These are phyloP conservation scores for Acanthopagrus latus DNA, from an alignment of 2,797 vertebrate species.

Conservation along the genomic window DNA sequence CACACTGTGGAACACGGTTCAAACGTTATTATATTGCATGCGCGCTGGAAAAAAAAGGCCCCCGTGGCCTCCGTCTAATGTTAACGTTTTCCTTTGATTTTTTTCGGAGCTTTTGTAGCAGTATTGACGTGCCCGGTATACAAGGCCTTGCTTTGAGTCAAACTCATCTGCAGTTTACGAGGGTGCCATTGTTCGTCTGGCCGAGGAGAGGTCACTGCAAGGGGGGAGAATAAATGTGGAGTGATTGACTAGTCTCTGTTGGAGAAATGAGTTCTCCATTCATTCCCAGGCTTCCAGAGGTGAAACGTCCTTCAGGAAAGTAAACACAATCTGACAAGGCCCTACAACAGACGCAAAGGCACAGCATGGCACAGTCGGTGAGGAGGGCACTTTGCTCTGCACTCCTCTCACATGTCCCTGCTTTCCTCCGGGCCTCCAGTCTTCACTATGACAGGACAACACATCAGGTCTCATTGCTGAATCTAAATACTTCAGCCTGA, in stretches of 20 bases:
- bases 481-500: conserved; percentile 17
- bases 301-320: conserved; percentile 83
- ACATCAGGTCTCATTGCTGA: conserved; percentile 10
- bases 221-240: conserved; percentile 80
- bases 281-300: conserved; percentile 80
- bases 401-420: conserved; percentile 10
- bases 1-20: conserved; percentile 13
- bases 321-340: conserved; percentile 81
- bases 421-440: conserved; percentile 21
- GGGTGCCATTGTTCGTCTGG: conserved; percentile 75
- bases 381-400: conserved; percentile 62
- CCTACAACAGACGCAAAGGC: conserved; percentile 66
- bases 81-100: conserved; percentile 66
- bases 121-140: conserved; percentile 70
- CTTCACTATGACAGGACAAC: conserved; percentile 19
- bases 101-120: conserved; percentile 71
- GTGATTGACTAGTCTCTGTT: conserved; percentile 84
- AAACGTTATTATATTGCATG: conserved; percentile 29
- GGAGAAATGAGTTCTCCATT: conserved; percentile 81
- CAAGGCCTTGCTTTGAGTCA: conserved; percentile 74
- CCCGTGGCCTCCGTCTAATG: conserved; percentile 32
- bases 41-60: conserved; percentile 22
- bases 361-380: conserved; percentile 62
- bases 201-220: conserved; percentile 77
- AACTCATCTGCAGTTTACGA: conserved; percentile 77